Conservation (phyloP, 2,888 invertebrate genomes). For the Sphinx pinastri region DNA sequence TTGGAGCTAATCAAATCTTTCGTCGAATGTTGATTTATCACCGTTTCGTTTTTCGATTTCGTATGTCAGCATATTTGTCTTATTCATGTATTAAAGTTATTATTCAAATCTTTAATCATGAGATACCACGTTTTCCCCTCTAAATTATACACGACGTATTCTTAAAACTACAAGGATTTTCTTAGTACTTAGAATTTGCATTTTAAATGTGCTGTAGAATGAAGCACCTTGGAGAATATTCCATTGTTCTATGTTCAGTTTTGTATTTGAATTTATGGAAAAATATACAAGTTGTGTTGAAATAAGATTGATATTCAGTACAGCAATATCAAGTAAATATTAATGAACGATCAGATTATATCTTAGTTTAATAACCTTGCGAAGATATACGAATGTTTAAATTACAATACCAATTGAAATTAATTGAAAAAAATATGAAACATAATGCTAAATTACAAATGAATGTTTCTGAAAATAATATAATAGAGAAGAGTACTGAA, state of each 20-base stretch:
- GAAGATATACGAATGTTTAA: too few relatives aligned
- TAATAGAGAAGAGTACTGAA: too few relatives aligned
- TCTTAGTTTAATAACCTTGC: too few relatives aligned
- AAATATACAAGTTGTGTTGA: background rate
- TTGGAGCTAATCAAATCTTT: background rate
- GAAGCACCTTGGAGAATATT: constrained; percentile 11
- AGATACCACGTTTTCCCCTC: background rate
- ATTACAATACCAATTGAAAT: too few relatives aligned
- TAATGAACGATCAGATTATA: too few relatives aligned
- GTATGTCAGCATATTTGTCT: background rate
- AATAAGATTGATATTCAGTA: too few relatives aligned
- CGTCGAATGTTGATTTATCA: background rate
- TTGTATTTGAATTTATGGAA: background rate
- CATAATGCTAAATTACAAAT: too few relatives aligned
- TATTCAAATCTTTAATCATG: background rate
- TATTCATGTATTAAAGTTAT: background rate
- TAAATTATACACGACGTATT: constrained; percentile 13
- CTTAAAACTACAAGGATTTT: constrained; percentile 12
- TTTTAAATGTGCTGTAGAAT: constrained; percentile 15
- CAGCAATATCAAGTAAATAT: background rate
- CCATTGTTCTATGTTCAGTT: background rate
- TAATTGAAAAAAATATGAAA: too few relatives aligned
- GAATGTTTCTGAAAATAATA: too few relatives aligned
- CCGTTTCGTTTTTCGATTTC: background rate
- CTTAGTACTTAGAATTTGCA: constrained; percentile 14